Evolutionary conservation across 64 coral and sea anemone species (phyloP), one percentile per base, ranked within the genome.

Genomic region (Montipora cactus): DNA sequence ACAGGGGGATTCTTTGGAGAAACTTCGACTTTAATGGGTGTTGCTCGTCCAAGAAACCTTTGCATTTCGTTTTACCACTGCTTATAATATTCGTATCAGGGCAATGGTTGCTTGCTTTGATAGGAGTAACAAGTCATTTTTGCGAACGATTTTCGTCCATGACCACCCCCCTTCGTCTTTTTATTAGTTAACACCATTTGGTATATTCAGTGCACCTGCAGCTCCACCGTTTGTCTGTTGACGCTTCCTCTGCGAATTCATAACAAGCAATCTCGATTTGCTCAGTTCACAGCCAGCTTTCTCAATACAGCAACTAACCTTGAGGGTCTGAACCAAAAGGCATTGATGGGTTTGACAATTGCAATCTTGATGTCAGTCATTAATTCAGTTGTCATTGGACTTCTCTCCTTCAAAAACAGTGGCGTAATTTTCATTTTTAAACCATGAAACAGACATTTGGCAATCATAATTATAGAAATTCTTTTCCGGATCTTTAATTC

Each of bases 111-210:
- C 57, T 83, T 5, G 59, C 55, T 7, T 52, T 83, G 44, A 28
- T 83, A 14, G 23, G 57, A 15, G 57, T 83, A 12, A 83, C 13
- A 83, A 83, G 21, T 83, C 80, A 15, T 46, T 67, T 62, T 64
- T 59, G 64, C 10, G 25, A 64, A 14, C 55, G 59, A 44, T 83
- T 66, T 11, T 18, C 25, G 1, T 0, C 57, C 28, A 66, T 46
- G 80, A 44, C 1, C 7, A 57, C 9, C 2, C 4, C 2, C 5
- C 4, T 83, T 83, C 25, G 7, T 83, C 55, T 83, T 66, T 57
- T 28, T 83, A 8, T 66, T 83, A 7, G 13, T 45, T 3, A 47
- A 20, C 11, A 66, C 37, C 8, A 46, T 46, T 64, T 83, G 59
- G 55, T 66, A 83, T 83, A 5, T 18, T 18, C 59, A 83, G 37